These are phyloP conservation scores for Lophius piscatorius DNA, from an alignment of 2,113 vertebrate genomes.

Conservation along the genomic window DNA sequence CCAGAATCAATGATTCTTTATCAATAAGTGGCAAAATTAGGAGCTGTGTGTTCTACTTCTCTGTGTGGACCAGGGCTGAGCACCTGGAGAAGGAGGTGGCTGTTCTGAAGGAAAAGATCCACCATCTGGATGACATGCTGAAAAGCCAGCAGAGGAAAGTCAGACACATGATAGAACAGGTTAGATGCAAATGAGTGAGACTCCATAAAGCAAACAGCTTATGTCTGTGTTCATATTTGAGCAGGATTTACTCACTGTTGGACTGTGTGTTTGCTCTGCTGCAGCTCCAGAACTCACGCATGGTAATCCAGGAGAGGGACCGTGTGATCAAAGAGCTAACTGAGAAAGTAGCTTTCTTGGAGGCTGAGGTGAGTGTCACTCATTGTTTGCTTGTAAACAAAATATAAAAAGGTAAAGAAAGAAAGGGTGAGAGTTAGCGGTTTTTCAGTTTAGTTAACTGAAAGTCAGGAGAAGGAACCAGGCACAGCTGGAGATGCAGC, in stretches of 20 bases:
- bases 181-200: constrained; percentile 56
- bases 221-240: constrained; percentile 33
- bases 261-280: constrained; percentile 38
- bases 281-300: constrained; percentile 94
- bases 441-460: too few species aligned
- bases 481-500: neutral
- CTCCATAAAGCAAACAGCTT: constrained; percentile 3
- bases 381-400: too few species aligned
- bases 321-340: constrained; percentile 88
- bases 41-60: neutral
- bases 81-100: constrained; percentile 90
- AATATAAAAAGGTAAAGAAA: too few species aligned
- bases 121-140: constrained; percentile 95
- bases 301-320: constrained; percentile 90
- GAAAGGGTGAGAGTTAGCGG: too few species aligned
- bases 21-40: neutral
- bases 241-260: constrained; percentile 31
- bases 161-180: constrained; percentile 97
- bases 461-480: neutral
- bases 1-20: neutral
- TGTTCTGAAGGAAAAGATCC: constrained; percentile 90
- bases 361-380: constrained; percentile 86
- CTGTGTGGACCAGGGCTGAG: constrained; percentile 76
- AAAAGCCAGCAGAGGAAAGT: constrained; percentile 96
- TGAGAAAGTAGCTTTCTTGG: constrained; percentile 89